Conservation (phyloP, 1,140 invertebrate genomes). For the Steinernema khuongi region DNA sequence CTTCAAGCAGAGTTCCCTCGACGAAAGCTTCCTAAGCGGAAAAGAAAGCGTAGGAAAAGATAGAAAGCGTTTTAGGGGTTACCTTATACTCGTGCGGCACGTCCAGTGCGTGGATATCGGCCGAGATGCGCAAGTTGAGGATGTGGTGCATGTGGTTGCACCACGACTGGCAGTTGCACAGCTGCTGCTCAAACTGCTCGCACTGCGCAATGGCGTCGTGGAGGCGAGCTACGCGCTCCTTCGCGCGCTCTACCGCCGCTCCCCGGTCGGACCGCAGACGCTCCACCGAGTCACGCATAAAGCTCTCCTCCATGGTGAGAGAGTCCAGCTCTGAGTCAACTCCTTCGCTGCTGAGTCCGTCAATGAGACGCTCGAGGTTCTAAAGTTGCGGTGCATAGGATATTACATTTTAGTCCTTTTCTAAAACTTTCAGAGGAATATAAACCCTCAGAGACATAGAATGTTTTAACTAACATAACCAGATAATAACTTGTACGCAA, state of each 20-base stretch:
- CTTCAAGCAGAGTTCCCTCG: conserved; percentile 39
- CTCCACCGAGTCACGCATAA: conserved; percentile 14
- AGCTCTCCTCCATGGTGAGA: conserved; percentile 29
- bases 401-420: not conserved
- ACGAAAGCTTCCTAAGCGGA: conserved; percentile 48
- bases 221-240: conserved; percentile 19
- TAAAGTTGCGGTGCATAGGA: not conserved
- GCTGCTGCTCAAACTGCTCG: conserved; percentile 45
- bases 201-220: conserved; percentile 40
- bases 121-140: conserved; percentile 35
- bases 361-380: conserved; percentile 52
- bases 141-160: conserved; percentile 47
- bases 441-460: not conserved
- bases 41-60: conserved; percentile 20
- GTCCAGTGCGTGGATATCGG: conserved; percentile 52
- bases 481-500: not conserved
- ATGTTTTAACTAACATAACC: not conserved
- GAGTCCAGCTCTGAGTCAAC: conserved; percentile 17
- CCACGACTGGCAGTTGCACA: conserved; percentile 51
- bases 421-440: not conserved
- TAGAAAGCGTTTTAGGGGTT: conserved; percentile 17
- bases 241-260: conserved; percentile 13
- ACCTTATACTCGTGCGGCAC: conserved; percentile 56
- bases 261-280: conserved; percentile 19
- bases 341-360: conserved; percentile 27